phyloP scores from a whole-genome alignment of 2,888 invertebrate genomes.

The Gryllus longicercus region DNA sequence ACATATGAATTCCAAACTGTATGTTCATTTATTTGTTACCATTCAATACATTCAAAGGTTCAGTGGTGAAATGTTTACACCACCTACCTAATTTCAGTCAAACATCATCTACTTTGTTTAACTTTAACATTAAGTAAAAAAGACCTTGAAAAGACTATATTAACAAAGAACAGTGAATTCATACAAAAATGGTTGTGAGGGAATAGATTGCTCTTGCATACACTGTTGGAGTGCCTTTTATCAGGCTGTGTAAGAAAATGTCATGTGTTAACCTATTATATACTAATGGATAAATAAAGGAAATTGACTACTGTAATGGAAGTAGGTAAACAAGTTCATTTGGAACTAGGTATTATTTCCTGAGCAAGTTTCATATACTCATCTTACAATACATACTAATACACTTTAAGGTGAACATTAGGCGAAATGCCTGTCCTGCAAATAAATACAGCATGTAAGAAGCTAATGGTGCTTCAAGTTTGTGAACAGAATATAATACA shows the following conservation, averaged over 20 bases:
- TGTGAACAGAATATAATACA: not conserved
- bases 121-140: not conserved
- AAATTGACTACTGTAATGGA: not conserved
- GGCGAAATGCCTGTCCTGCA: too few species aligned
- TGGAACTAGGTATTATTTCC: slow-evolving; percentile 11
- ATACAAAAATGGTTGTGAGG: not conserved
- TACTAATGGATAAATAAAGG: not conserved
- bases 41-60: not conserved
- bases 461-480: not conserved
- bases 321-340: not conserved
- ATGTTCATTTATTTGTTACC: not conserved
- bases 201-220: not conserved
- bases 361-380: slow-evolving; percentile 9
- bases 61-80: not conserved
- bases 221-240: not conserved
- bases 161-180: not conserved
- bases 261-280: not conserved
- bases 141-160: not conserved
- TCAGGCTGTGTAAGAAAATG: not conserved
- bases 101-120: not conserved
- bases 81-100: not conserved
- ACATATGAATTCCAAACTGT: not conserved
- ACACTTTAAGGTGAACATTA: not conserved
- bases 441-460: too few species aligned
- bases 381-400: not conserved